Evolutionary conservation across 1,140 invertebrate species (phyloP), one percentile per base, ranked within the genome.

Genomic region (Heterodera carotae): DNA sequence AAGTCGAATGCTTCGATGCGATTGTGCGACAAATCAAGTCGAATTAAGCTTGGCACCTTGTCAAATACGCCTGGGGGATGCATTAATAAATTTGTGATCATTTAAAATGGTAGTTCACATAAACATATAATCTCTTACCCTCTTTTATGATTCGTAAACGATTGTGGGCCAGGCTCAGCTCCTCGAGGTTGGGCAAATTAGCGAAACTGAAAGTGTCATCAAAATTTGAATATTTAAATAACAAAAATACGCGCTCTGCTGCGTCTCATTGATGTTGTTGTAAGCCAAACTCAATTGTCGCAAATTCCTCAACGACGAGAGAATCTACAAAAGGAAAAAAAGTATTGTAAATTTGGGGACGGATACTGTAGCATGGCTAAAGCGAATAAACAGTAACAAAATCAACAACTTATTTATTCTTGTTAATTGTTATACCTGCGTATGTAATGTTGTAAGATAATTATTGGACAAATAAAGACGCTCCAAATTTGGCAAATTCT

Each of bases 401-500:
- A n/a, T n/a, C n/a, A n/a, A n/a, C n/a, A n/a, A 59, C 15, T 73
- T 10, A 18, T 27, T 56, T 0, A 66, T 72, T 12, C 39, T 8
- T 43, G 39, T 72, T 1, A 75, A 76, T 39, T 29, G 27, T 27
- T 15, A 25, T 25, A 71, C 78, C 25, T 81, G 71, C 5, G 79
- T 27, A 22, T 82, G 39, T 10, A 80, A n/a, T 18, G 67, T 79
- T n/a, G 53, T 81, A 39, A 80, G 34, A 22, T 59, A 76, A 72
- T 80, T 80, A 43, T 80, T 56, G 22, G 80, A 76, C 25, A 80
- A 33, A 39, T 76, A 71, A 43, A 80, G 68, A 27, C 81, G 77
- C 36, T 81, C 80, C 27, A 81, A 60, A 39, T 82, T 80, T 0
- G 60, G 71, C 48, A 82, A 71, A 67, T 79, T 79, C 25, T 78